Conservation (phyloP, 2,797 vertebrate species). For the Carapus acus region DNA sequence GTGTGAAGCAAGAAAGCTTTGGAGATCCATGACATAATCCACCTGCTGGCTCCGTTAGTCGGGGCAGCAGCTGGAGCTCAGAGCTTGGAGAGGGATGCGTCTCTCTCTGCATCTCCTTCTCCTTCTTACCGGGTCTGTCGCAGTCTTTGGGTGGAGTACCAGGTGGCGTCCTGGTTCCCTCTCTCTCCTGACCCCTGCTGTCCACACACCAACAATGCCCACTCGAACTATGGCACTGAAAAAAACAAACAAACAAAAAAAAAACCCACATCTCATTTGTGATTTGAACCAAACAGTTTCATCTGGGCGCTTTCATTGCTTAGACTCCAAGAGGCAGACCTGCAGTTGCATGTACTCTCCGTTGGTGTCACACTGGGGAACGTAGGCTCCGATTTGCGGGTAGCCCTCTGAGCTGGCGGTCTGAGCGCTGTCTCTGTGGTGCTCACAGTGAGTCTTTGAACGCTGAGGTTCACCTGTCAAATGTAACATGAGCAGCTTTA, state of each 20-base stretch:
- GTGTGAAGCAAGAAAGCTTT: constrained; percentile 22
- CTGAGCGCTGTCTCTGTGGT: constrained; percentile 58
- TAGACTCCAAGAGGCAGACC: constrained; percentile 24
- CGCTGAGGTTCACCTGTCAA: constrained; percentile 37
- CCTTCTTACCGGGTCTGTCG: constrained; percentile 62
- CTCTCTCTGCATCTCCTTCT: background rate
- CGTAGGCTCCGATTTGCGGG: constrained; percentile 36
- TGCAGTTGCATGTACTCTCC: constrained; percentile 70
- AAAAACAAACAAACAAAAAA: no score
- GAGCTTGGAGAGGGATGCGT: background rate
- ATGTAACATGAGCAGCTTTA: no score
- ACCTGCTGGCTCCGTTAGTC: constrained; percentile 20
- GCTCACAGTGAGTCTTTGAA: constrained; percentile 63
- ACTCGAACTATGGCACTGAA: constrained; percentile 70
- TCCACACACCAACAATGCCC: constrained; percentile 82
- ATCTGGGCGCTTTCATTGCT: no score
- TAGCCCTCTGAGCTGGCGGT: constrained; percentile 36
- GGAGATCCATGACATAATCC: constrained; percentile 30
- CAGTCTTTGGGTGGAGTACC: constrained; percentile 61
- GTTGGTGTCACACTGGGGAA: constrained; percentile 63
- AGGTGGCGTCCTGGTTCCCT: constrained; percentile 59
- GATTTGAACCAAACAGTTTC: background rate
- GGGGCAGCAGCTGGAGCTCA: background rate
- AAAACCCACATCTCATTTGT: background rate
- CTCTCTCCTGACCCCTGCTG: constrained; percentile 62